These are phyloP conservation scores for Setipinna tenuifilis DNA, from an alignment of 2,797 vertebrate species.

Conservation along the genomic window DNA sequence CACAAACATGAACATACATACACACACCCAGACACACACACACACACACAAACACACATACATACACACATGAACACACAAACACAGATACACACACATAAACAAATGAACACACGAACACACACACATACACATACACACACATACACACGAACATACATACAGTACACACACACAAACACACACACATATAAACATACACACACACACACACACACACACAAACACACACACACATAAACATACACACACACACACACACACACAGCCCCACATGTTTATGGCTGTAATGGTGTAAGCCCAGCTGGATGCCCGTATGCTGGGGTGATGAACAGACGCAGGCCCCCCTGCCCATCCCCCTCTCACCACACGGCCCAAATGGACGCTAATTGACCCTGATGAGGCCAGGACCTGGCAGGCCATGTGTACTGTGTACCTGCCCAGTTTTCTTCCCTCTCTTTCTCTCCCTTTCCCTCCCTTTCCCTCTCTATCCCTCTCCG, in stretches of 20 bases:
- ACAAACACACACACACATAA: not conserved
- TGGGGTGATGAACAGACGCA: not conserved
- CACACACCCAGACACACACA: constrained; percentile 26
- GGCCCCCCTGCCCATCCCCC: too few species aligned
- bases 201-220: not conserved
- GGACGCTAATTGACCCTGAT: constrained; percentile 43
- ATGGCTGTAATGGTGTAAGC: not conserved
- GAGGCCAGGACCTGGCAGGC: constrained; percentile 13
- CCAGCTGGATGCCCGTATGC: not conserved
- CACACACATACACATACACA: not conserved
- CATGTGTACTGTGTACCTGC: too few species aligned
- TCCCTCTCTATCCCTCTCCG: not conserved
- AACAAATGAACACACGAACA: constrained; percentile 18
- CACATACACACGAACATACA: not conserved
- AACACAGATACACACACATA: not conserved
- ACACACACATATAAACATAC: not conserved
- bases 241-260: not conserved
- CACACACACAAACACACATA: not conserved
- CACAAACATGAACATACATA: too few species aligned
- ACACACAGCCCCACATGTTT: not conserved
- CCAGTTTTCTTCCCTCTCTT: not conserved
- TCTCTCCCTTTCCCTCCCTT: not conserved
- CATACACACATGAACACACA: constrained; percentile 21
- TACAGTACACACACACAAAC: constrained; percentile 11
- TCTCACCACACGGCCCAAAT: constrained; percentile 25